Conservation (phyloP, 2,113 vertebrate genomes). For the Pheucticus melanocephalus region DNA sequence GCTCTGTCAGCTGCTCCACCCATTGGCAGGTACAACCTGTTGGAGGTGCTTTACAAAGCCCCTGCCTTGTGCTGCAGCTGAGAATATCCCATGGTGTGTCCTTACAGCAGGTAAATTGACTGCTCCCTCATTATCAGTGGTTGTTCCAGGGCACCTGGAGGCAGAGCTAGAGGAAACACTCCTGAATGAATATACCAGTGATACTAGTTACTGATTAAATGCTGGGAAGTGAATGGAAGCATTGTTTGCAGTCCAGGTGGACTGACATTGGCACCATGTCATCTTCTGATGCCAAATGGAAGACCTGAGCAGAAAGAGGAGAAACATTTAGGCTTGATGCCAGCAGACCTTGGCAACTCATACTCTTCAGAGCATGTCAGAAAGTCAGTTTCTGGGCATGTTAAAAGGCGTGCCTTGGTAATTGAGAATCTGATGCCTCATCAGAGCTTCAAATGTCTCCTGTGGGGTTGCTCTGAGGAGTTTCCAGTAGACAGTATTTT, state of each 20-base stretch:
- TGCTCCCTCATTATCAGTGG: background rate
- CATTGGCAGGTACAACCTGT: background rate
- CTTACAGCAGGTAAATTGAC: background rate
- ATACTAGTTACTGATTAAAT: conserved; percentile 25
- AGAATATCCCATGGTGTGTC: background rate
- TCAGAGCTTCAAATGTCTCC: background rate
- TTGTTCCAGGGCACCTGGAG: background rate
- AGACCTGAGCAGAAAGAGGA: background rate
- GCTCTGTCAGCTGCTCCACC: background rate
- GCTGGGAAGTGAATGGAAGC: background rate
- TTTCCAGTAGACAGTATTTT: background rate
- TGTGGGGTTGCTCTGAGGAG: background rate
- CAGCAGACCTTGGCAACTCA: background rate
- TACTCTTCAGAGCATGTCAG: conserved; percentile 35
- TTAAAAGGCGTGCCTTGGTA: background rate
- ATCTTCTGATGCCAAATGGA: background rate
- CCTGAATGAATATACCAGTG: background rate
- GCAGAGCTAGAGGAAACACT: background rate
- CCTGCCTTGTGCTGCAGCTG: background rate
- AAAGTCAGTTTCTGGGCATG: conserved; percentile 16
- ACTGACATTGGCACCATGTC: background rate
- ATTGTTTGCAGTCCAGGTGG: background rate
- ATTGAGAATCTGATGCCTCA: conserved; percentile 36
- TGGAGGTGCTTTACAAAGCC: background rate
- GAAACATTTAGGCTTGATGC: background rate